phyloP scores from a whole-genome alignment of 2,797 vertebrate species.

The Pristis pectinata region DNA sequence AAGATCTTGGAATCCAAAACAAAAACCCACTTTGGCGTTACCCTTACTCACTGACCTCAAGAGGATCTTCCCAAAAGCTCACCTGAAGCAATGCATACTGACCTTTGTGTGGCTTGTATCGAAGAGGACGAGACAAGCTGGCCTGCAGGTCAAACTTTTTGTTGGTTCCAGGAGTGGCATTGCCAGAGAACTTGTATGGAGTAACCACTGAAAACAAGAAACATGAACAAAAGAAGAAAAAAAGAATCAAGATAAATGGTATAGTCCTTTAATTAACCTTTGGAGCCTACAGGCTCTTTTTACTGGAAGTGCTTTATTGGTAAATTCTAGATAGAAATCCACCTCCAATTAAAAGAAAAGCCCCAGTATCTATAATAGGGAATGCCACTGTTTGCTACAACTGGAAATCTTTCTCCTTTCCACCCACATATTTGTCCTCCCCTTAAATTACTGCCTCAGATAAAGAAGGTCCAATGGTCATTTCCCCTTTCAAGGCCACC shows the following conservation, averaged over 20 bases:
- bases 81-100: slow-evolving; percentile 16
- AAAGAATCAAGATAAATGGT: neutral
- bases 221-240: neutral
- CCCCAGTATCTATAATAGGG: neutral
- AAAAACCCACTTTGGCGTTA: neutral
- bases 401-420: neutral
- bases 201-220: slow-evolving; percentile 5
- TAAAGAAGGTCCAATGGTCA: neutral
- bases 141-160: slow-evolving; percentile 90
- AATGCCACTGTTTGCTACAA: neutral
- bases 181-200: neutral
- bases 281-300: neutral
- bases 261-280: neutral
- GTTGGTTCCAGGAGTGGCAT: slow-evolving; percentile 58
- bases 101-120: slow-evolving; percentile 88
- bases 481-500: neutral
- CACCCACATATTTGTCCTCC: neutral
- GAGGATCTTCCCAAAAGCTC: neutral
- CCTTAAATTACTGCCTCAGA: neutral
- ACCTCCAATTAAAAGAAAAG: neutral
- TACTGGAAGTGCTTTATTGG: neutral
- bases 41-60: neutral
- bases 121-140: slow-evolving; percentile 79
- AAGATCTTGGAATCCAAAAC: neutral
- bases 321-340: neutral